Conservation (phyloP, 23 tunicate genomes). For the Phallusia fumigata region DNA sequence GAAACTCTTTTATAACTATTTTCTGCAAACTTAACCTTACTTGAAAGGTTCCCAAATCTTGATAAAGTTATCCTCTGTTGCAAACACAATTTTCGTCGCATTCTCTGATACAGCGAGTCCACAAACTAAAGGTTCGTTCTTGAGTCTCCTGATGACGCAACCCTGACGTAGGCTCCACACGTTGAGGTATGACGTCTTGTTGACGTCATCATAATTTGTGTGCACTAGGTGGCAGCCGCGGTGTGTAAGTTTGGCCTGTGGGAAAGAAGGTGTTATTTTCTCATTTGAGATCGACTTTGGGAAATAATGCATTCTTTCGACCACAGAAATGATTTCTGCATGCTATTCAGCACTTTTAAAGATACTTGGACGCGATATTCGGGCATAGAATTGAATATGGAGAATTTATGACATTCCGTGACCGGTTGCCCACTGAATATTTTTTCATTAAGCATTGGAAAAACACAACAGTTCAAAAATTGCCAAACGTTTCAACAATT, state of each 20-base stretch:
- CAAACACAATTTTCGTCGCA: conserved; percentile 64
- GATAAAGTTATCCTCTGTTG: conserved; percentile 69
- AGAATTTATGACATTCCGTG: too few relatives aligned
- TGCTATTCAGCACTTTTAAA: neutral
- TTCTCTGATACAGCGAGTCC: conserved; percentile 54
- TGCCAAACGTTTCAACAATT: too few relatives aligned
- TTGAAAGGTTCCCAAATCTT: conserved; percentile 88
- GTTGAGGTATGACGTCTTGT: conserved; percentile 62
- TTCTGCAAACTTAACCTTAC: conserved; percentile 39
- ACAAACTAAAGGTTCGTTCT: conserved; percentile 78
- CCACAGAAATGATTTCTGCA: too few relatives aligned
- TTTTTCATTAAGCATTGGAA: too few relatives aligned
- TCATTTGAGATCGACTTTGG: too few relatives aligned
- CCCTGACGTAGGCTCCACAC: conserved; percentile 81
- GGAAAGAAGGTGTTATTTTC: too few relatives aligned
- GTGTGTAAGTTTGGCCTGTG: conserved; percentile 58
- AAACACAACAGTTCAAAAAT: too few relatives aligned
- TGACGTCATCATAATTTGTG: conserved; percentile 63
- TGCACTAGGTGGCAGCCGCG: conserved; percentile 71
- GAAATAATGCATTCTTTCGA: too few relatives aligned
- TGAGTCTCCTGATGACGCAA: conserved; percentile 44
- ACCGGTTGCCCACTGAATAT: too few relatives aligned
- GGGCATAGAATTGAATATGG: neutral
- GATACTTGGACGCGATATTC: neutral
- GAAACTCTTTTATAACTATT: too few relatives aligned